These are phyloP conservation scores for Carabus problematicus DNA, from an alignment of 2,888 invertebrate species.

Conservation along the genomic window DNA sequence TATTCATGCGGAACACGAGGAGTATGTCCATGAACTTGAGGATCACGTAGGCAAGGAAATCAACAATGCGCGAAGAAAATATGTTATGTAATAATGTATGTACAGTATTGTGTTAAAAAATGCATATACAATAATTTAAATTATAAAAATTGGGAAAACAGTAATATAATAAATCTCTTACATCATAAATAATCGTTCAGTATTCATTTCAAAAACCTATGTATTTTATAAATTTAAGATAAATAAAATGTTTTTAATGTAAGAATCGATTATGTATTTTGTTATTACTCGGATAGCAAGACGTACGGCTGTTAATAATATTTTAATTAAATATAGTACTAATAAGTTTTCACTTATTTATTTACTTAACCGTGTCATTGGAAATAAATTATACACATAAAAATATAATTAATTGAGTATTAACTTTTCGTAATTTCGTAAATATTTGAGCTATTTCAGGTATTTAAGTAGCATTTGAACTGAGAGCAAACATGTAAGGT, in stretches of 20 bases:
- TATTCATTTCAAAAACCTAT: no score
- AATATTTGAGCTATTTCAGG: neutral
- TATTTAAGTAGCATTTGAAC: neutral
- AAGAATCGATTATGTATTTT: no score
- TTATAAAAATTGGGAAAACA: no score
- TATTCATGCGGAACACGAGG: slow-evolving; percentile 47
- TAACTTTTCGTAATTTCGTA: neutral
- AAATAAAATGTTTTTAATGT: no score
- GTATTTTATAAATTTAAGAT: no score
- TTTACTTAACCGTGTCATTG: neutral
- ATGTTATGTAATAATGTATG: slow-evolving; percentile 43
- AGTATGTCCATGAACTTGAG: slow-evolving; percentile 49
- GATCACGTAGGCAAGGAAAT: slow-evolving; percentile 49
- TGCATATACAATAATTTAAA: no score
- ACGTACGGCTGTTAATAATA: no score
- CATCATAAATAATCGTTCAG: no score
- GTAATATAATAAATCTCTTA: no score
- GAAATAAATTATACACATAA: neutral
- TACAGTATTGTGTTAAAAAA: no score
- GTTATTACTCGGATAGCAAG: no score
- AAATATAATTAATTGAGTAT: neutral
- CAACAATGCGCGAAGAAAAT: slow-evolving; percentile 47
- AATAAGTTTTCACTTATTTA: neutral
- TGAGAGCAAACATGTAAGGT: slow-evolving; percentile 1
- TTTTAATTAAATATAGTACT: no score